phyloP scores from a whole-genome alignment of 1,140 invertebrate genomes.

The Leptestheria dahalacensis region DNA sequence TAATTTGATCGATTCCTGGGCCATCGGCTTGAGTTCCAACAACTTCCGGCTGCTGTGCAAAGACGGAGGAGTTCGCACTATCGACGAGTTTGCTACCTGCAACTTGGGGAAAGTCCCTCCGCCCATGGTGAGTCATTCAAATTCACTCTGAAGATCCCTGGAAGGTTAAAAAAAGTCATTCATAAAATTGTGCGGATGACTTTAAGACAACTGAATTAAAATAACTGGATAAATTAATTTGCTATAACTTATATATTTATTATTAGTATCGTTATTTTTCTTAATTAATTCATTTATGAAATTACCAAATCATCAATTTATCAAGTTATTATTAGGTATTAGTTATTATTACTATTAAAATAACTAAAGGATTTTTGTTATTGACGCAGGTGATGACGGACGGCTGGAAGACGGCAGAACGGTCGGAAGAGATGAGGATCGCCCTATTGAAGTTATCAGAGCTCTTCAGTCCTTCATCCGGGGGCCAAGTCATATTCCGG shows the following conservation, averaged over 20 bases:
- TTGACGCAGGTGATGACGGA: constrained; percentile 32
- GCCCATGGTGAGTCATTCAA: constrained; percentile 27
- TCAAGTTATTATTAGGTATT: too few species aligned
- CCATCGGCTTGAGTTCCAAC: constrained; percentile 37
- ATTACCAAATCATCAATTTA: too few species aligned
- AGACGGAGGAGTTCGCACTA: constrained; percentile 34
- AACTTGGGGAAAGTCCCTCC: constrained; percentile 46
- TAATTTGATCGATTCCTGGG: constrained; percentile 33
- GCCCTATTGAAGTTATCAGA: constrained; percentile 29
- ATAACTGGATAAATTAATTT: neutral
- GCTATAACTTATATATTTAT: neutral
- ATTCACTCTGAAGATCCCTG: too few species aligned
- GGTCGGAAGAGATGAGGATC: constrained; percentile 34
- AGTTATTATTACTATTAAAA: too few species aligned
- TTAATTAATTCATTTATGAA: too few species aligned
- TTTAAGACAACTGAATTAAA: too few species aligned
- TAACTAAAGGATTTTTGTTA: neutral
- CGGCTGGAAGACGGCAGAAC: constrained; percentile 27
- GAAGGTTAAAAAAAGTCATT: too few species aligned
- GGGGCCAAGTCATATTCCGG: constrained; percentile 32
- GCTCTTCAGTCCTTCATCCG: constrained; percentile 24
- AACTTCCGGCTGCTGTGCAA: constrained; percentile 52
- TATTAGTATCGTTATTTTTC: neutral
- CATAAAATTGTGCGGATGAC: too few species aligned
- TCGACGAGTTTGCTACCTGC: constrained; percentile 40